phyloP scores from a whole-genome alignment of 2,888 invertebrate species.

The Dorcus hopei region DNA sequence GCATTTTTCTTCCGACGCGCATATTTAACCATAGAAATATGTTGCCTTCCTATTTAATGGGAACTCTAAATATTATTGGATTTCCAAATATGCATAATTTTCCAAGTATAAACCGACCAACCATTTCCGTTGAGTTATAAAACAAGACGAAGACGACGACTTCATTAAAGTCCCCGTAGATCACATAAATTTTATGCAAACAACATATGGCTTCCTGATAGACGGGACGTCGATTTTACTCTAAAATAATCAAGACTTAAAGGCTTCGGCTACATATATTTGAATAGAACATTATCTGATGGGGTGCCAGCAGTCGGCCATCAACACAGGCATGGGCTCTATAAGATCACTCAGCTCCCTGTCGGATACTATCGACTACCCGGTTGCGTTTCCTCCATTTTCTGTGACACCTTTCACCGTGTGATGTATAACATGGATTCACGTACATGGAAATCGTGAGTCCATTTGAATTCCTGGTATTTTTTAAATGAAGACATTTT shows the following conservation, averaged over 20 bases:
- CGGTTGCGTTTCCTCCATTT: constrained; percentile 37
- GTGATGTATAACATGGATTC: constrained; percentile 40
- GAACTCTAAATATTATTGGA: no score
- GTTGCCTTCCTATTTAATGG: no score
- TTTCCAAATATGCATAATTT: no score
- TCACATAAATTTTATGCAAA: no score
- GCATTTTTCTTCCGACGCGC: no score
- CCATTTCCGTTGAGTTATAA: no score
- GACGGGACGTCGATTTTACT: constrained; percentile 1
- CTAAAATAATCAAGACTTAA: constrained; percentile 20
- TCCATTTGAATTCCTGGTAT: constrained; percentile 25
- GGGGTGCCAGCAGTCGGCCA: constrained; percentile 17
- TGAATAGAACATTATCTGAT: constrained; percentile 18
- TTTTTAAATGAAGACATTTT: constrained; percentile 19
- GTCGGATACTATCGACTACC: constrained; percentile 37
- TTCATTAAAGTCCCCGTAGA: no score
- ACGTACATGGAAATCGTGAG: constrained; percentile 36
- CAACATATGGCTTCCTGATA: no score
- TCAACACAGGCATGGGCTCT: constrained; percentile 18
- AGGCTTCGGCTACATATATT: constrained; percentile 14
- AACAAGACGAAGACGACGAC: no score
- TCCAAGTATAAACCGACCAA: no score
- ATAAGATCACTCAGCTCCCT: constrained; percentile 33
- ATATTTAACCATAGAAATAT: no score
- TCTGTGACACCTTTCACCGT: constrained; percentile 43